phyloP scores from a whole-genome alignment of 2,888 invertebrate species.

The Drosophila parthenogenetica region DNA sequence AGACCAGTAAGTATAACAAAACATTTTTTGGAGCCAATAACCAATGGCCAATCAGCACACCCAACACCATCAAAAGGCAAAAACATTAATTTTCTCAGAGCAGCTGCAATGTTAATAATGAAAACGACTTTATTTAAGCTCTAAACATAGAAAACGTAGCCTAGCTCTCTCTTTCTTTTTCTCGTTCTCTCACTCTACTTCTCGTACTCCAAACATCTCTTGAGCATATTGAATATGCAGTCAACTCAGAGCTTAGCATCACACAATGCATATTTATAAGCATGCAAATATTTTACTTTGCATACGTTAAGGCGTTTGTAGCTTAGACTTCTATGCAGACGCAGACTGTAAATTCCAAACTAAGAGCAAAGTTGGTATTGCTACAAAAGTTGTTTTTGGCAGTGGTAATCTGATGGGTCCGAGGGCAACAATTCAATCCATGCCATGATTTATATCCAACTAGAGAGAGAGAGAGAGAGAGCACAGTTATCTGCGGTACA shows the following conservation, averaged over 20 bases:
- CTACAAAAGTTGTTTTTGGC: conserved; percentile 5
- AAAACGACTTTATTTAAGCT: conserved; percentile 36
- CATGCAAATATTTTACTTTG: conserved; percentile 84
- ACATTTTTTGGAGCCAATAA: not conserved
- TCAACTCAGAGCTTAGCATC: conserved; percentile 47
- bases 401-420: conserved; percentile 44
- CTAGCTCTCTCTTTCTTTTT: not conserved
- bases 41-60: conserved; percentile 22
- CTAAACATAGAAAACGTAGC: conserved; percentile 18
- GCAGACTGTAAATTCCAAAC: conserved; percentile 4
- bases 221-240: conserved; percentile 18
- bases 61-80: conserved; percentile 12
- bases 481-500: conserved; percentile 42
- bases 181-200: not conserved
- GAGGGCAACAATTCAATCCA: conserved; percentile 75
- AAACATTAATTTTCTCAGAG: conserved; percentile 25
- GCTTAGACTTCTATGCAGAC: conserved; percentile 50
- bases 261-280: conserved; percentile 82
- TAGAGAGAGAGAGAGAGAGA: no score
- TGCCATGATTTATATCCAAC: conserved; percentile 82
- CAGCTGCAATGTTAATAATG: conserved; percentile 27
- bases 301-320: conserved; percentile 77
- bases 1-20: conserved; percentile 91
- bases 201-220: not conserved
- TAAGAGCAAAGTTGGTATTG: not conserved